phyloP scores from a whole-genome alignment of 2,797 vertebrate genomes.

The Cossypha dichroa region DNA sequence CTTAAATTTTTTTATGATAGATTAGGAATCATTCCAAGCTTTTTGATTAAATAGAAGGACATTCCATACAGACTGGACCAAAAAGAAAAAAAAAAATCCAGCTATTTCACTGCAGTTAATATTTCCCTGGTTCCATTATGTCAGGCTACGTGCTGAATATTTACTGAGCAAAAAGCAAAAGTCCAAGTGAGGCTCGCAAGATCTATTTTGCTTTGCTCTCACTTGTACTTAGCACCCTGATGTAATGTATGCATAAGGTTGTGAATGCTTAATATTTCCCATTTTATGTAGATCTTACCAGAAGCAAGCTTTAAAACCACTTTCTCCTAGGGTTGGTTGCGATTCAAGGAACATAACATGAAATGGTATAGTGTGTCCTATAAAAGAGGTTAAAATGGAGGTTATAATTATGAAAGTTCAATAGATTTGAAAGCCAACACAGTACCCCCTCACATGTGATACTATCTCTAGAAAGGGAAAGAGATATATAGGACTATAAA shows the following conservation, averaged over 20 bases:
- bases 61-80: conserved; percentile 13
- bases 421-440: conserved; percentile 57
- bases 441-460: conserved; percentile 44
- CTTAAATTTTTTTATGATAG: conserved; percentile 70
- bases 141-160: conserved; percentile 47
- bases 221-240: background rate
- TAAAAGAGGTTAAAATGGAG: conserved; percentile 62
- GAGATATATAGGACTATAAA: conserved; percentile 67
- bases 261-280: conserved; percentile 32
- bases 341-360: conserved; percentile 49
- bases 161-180: conserved; percentile 50
- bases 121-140: conserved; percentile 49
- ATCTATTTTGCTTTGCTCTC: conserved; percentile 38
- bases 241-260: background rate
- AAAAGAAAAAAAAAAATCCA: background rate
- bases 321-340: conserved; percentile 33
- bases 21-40: conserved; percentile 66
- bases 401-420: conserved; percentile 68
- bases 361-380: conserved; percentile 25
- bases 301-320: conserved; percentile 31
- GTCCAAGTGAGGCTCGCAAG: conserved; percentile 14
- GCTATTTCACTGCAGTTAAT: conserved; percentile 1
- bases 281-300: conserved; percentile 40
- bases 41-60: conserved; percentile 71
- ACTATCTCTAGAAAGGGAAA: conserved; percentile 27